phyloP scores from a whole-genome alignment of 2,888 invertebrate genomes.

The Tenthredo amoena region DNA sequence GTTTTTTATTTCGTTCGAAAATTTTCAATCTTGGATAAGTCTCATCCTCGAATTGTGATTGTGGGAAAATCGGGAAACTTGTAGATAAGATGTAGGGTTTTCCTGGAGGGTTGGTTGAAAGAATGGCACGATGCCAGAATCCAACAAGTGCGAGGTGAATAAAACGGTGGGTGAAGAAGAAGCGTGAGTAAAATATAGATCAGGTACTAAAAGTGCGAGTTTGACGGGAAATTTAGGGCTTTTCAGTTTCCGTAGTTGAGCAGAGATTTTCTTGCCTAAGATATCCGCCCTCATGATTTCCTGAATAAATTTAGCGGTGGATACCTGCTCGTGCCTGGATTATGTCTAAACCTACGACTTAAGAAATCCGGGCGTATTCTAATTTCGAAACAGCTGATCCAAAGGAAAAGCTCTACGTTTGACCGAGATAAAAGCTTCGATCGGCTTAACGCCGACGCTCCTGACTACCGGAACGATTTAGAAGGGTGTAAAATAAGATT shows the following conservation, averaged over 20 bases:
- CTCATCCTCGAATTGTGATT: neutral
- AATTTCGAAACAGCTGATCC: slow-evolving; percentile 22
- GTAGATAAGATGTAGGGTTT: neutral
- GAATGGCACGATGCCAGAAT: slow-evolving; percentile 19
- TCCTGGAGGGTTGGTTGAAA: neutral
- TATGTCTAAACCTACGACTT: slow-evolving; percentile 17
- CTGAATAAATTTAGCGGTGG: neutral
- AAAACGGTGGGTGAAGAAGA: neutral
- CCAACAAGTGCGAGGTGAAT: slow-evolving; percentile 33
- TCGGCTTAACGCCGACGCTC: slow-evolving; percentile 1
- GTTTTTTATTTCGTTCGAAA: neutral
- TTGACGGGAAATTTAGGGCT: slow-evolving; percentile 4
- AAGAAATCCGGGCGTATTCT: neutral
- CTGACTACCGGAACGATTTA: neutral
- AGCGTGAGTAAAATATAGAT: neutral
- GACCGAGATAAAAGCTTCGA: slow-evolving; percentile 42
- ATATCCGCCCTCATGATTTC: neutral
- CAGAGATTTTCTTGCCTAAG: neutral
- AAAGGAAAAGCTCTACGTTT: neutral
- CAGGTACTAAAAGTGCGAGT: neutral
- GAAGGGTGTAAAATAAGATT: slow-evolving; percentile 15
- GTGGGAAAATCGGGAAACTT: neutral
- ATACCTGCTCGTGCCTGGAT: neutral
- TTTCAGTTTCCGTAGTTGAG: neutral
- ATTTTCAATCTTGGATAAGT: neutral